These are phyloP conservation scores for Dipodomys stephensi DNA, from an alignment of 2,113 vertebrate genomes.

Conservation along the genomic window DNA sequence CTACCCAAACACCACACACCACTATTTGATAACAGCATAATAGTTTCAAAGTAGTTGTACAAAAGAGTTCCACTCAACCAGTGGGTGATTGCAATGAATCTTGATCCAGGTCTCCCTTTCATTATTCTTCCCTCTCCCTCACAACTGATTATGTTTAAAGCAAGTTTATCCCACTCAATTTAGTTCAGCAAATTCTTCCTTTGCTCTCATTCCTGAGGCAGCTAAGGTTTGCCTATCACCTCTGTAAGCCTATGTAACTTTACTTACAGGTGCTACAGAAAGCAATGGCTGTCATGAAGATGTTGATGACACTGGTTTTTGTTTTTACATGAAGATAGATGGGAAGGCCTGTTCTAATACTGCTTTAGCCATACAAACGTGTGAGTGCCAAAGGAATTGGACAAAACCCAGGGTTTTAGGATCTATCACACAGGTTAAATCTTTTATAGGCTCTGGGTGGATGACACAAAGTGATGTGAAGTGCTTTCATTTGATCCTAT, in stretches of 20 bases:
- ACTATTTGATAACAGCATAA: neutral
- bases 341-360: conserved; percentile 13
- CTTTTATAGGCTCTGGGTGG: conserved; percentile 80
- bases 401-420: conserved; percentile 78
- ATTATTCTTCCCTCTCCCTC: no score
- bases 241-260: rapidly evolving
- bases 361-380: neutral
- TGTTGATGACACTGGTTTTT: neutral
- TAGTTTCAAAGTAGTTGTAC: neutral
- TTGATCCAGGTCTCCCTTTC: no score
- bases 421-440: conserved; percentile 78
- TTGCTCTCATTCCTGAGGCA: no score
- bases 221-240: no score
- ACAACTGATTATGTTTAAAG: neutral
- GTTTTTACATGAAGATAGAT: neutral
- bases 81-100: no score
- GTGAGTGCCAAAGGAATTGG: conserved; percentile 59
- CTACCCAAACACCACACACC: no score
- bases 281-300: neutral
- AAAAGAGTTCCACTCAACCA: neutral
- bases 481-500: conserved; percentile 82
- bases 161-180: neutral
- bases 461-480: conserved; percentile 81
- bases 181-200: neutral
- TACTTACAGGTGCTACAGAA: rapidly evolving